Evolutionary conservation across 1,140 invertebrate species (phyloP).

Genomic region (Orchesella cincta): DNA sequence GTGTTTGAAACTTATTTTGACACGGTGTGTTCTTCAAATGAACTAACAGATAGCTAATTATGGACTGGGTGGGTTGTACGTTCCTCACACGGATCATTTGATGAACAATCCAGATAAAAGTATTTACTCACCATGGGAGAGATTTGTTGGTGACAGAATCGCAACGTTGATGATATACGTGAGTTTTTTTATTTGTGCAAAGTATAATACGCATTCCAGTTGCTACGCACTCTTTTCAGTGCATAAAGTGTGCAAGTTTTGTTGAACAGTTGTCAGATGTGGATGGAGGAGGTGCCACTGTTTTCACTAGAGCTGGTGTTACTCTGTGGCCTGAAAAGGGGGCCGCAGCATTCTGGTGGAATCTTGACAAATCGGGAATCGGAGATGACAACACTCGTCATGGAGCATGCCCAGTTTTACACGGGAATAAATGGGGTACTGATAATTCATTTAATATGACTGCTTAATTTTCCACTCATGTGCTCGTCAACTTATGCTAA

Average conservation of each 20-base stretch:
- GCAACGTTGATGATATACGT: slow-evolving; percentile 65
- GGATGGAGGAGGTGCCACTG: slow-evolving; percentile 57
- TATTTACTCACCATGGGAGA: slow-evolving; percentile 51
- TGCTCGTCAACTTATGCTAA: slow-evolving; percentile 33
- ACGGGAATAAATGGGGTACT: slow-evolving; percentile 62
- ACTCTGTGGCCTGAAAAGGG: slow-evolving; percentile 56
- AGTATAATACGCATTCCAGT: background rate
- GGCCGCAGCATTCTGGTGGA: slow-evolving; percentile 61
- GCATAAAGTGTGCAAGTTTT: background rate
- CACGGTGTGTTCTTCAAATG: background rate
- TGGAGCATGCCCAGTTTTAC: slow-evolving; percentile 60
- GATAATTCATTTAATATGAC: background rate
- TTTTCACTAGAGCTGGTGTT: slow-evolving; percentile 57
- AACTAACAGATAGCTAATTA: slow-evolving; percentile 61
- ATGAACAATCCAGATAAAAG: slow-evolving; percentile 55
- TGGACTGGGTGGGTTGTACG: slow-evolving; percentile 68
- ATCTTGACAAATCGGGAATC: slow-evolving; percentile 57
- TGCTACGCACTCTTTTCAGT: background rate
- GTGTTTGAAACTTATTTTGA: no score
- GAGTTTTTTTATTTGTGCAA: slow-evolving; percentile 49
- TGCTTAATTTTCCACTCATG: background rate
- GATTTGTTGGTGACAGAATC: slow-evolving; percentile 61
- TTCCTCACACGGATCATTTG: slow-evolving; percentile 65
- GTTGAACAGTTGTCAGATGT: slow-evolving; percentile 56
- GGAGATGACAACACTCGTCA: slow-evolving; percentile 58